Evolutionary conservation across 2,797 vertebrate species (phyloP).

Genomic region (Galago senegalensis): DNA sequence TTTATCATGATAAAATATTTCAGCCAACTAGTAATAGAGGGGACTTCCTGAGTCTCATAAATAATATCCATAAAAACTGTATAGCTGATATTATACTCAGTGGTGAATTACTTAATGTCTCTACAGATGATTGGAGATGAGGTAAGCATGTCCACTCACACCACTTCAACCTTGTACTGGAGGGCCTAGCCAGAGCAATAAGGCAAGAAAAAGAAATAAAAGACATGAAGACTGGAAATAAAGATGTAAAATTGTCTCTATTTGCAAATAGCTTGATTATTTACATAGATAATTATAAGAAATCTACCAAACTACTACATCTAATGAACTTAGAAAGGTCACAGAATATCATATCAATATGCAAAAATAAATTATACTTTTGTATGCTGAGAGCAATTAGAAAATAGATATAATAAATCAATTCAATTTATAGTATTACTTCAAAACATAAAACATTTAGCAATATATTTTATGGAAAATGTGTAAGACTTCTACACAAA

Average conservation of each 20-base stretch:
- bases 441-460: not conserved
- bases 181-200: not conserved
- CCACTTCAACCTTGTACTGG: not conserved
- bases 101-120: not conserved
- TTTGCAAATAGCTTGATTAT: not conserved
- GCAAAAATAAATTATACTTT: not conserved
- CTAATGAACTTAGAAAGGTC: not conserved
- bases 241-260: not conserved
- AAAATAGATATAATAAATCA: slow-evolving; percentile 10
- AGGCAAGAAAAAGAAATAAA: not conserved
- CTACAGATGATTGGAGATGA: not conserved
- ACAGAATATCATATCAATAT: not conserved
- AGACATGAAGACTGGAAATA: not conserved
- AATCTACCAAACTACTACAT: not conserved
- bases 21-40: not conserved
- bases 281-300: not conserved
- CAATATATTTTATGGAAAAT: not conserved
- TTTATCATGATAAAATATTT: not conserved
- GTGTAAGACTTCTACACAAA: not conserved
- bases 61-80: not conserved
- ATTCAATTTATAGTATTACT: not conserved
- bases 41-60: not conserved
- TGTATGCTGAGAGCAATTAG: not conserved
- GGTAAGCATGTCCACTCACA: not conserved
- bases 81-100: not conserved